These are phyloP conservation scores for Pemphredon lugubris DNA, from an alignment of 2,888 invertebrate genomes.

Conservation along the genomic window DNA sequence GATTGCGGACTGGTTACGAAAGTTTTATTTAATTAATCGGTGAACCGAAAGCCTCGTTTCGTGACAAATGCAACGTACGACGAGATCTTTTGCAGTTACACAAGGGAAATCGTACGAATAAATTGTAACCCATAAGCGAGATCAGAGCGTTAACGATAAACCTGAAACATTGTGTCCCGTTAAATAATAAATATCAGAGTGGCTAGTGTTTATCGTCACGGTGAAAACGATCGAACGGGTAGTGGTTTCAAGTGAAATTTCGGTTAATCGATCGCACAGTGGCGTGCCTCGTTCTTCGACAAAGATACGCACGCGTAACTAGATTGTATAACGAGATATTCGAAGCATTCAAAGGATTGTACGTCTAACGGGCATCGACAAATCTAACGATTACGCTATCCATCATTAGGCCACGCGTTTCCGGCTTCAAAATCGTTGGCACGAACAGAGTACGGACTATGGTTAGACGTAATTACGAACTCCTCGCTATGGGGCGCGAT, in stretches of 20 bases:
- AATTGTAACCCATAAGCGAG: too few species aligned
- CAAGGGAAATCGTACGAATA: too few species aligned
- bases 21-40: too few species aligned
- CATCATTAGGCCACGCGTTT: conserved; percentile 46
- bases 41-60: too few species aligned
- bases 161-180: too few species aligned
- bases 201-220: too few species aligned
- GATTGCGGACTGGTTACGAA: too few species aligned
- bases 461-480: conserved; percentile 35
- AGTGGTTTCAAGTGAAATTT: conserved; percentile 14
- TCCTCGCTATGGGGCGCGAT: conserved; percentile 42
- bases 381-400: conserved; percentile 43
- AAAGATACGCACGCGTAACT: conserved; percentile 47
- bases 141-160: too few species aligned
- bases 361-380: conserved; percentile 1
- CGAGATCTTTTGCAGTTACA: too few species aligned
- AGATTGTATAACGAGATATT: conserved; percentile 55
- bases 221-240: too few species aligned
- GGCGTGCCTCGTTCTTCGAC: conserved; percentile 17
- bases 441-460: conserved; percentile 10
- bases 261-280: conserved; percentile 24
- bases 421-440: conserved; percentile 46
- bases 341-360: conserved; percentile 37
- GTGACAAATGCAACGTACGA: too few species aligned
- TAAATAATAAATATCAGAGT: too few species aligned